Conservation (phyloP, 2,797 vertebrate species). For the Periophthalmus magnuspinnatus region DNA sequence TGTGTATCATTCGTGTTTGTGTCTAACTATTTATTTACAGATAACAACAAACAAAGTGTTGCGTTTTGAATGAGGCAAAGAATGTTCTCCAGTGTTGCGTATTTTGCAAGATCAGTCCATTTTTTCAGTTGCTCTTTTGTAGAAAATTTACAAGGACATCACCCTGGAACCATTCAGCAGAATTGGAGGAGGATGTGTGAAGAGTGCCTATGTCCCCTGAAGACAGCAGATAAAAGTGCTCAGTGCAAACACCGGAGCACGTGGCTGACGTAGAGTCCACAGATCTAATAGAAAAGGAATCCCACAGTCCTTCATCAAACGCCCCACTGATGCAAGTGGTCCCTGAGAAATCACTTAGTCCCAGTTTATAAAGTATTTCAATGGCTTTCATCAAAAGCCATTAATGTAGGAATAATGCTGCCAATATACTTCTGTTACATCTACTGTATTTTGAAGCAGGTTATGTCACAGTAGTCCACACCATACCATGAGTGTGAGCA, state of each 20-base stretch:
- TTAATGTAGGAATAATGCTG: slow-evolving; percentile 25
- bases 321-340: slow-evolving; percentile 32
- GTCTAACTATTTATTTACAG: neutral
- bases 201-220: slow-evolving; percentile 18
- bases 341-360: slow-evolving; percentile 61
- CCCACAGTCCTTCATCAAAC: slow-evolving; percentile 43
- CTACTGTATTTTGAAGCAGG: slow-evolving; percentile 29
- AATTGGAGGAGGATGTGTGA: slow-evolving; percentile 17
- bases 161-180: slow-evolving; percentile 34
- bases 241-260: slow-evolving; percentile 9
- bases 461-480: neutral
- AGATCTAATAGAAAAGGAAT: slow-evolving; percentile 25
- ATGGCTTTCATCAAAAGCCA: slow-evolving; percentile 26
- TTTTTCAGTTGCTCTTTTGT: slow-evolving; percentile 23
- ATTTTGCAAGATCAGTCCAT: slow-evolving; percentile 5
- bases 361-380: slow-evolving; percentile 29
- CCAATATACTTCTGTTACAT: slow-evolving; percentile 30
- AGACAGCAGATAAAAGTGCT: slow-evolving; percentile 34
- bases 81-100: neutral
- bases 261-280: slow-evolving; percentile 16
- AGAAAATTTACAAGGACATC: slow-evolving; percentile 26
- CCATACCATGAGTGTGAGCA: neutral
- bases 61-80: neutral
- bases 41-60: neutral
- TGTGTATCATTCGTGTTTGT: neutral